Percentiles rank a stretch among this genome's conserved stretches.
phyloP scores from a whole-genome alignment of 1,140 invertebrate genomes.

The Aethina tumida region DNA sequence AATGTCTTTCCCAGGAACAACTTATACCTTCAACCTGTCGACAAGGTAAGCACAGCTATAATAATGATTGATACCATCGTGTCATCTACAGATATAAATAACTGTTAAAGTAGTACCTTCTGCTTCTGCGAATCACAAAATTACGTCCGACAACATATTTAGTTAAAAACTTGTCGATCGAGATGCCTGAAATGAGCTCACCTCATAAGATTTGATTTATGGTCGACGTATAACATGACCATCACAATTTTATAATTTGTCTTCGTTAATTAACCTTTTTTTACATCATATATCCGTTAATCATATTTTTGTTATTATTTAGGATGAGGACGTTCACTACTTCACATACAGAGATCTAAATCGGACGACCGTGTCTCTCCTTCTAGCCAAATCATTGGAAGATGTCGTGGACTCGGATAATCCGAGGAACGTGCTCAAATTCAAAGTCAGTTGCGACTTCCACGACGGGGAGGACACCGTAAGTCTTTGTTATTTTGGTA shows the following conservation, averaged over 20 bases:
- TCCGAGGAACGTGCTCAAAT: constrained; percentile 74
- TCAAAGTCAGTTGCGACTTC: constrained; percentile 56
- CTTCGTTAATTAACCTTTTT: too few species aligned
- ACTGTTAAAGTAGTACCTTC: too few species aligned
- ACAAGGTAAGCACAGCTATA: constrained; percentile 47
- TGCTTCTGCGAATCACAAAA: too few species aligned
- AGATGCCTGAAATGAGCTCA: background rate
- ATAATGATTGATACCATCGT: too few species aligned
- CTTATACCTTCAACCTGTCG: constrained; percentile 57
- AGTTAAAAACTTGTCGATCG: background rate
- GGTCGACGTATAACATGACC: too few species aligned
- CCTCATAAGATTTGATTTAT: background rate
- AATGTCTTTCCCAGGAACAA: constrained; percentile 65
- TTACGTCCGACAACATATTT: too few species aligned
- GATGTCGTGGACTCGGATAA: constrained; percentile 67
- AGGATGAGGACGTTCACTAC: constrained; percentile 37
- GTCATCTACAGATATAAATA: too few species aligned
- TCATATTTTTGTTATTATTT: constrained; percentile 9
- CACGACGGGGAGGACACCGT: constrained; percentile 50
- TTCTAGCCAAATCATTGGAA: constrained; percentile 64
- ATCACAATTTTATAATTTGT: too few species aligned
- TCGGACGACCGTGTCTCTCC: constrained; percentile 59
- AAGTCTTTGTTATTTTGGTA: constrained; percentile 32
- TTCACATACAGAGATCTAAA: constrained; percentile 63
- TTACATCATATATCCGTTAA: background rate